Percentiles rank a stretch among this genome's conserved stretches.
These are phyloP conservation scores for Nematostella vectensis DNA, from an alignment of 92 coral and sea anemone species.

Conservation along the genomic window DNA sequence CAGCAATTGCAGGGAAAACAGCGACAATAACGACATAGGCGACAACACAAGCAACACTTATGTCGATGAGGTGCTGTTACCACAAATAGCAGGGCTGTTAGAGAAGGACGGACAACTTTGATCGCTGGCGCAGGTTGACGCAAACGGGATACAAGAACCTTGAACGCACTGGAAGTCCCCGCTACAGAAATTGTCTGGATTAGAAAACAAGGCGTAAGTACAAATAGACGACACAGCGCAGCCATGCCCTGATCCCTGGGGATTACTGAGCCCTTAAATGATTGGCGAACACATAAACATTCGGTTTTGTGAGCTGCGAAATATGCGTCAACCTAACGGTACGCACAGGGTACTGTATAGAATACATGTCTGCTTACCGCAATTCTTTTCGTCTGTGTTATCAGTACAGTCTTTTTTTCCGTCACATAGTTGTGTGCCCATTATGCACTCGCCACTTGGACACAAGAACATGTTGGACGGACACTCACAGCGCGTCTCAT, in stretches of 20 bases:
- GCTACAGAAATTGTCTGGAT: no score
- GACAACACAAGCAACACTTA: background rate
- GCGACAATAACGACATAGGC: background rate
- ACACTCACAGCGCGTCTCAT: constrained; percentile 36
- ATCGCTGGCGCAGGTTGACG: constrained; percentile 4
- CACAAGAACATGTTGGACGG: constrained; percentile 30
- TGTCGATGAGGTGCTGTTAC: constrained; percentile 1
- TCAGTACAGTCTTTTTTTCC: constrained; percentile 13
- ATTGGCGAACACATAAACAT: background rate
- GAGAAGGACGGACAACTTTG: background rate
- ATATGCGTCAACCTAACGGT: no score
- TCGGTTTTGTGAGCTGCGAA: no score
- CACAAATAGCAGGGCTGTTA: constrained; percentile 6
- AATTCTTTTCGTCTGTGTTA: constrained; percentile 25
- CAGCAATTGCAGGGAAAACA: background rate
- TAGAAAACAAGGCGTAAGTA: no score
- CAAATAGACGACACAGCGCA: no score
- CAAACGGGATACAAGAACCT: constrained; percentile 5
- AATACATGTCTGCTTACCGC: constrained; percentile 29
- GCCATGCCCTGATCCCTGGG: no score
- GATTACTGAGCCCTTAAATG: background rate
- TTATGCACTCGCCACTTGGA: constrained; percentile 22
- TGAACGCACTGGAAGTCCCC: constrained; percentile 4
- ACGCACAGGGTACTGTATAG: no score
- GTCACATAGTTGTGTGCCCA: constrained; percentile 20